Conservation (phyloP, 2,797 vertebrate species). For the Eupleurogrammus muticus region DNA sequence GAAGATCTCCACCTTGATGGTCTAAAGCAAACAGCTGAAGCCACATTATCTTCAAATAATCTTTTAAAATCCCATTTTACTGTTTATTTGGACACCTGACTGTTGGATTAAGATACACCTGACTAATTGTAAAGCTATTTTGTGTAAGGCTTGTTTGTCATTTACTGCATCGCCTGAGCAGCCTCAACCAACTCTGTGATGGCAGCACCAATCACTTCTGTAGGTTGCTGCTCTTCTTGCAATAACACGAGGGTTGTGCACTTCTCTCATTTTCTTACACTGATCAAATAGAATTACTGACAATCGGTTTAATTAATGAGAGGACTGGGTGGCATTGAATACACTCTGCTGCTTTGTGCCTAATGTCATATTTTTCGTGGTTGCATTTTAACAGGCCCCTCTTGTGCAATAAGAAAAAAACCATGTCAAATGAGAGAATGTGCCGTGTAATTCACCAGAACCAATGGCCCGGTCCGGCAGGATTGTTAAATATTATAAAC, state of each 20-base stretch:
- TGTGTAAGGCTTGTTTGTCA: background rate
- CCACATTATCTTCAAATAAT: no score
- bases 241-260: background rate
- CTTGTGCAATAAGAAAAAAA: conserved; percentile 10
- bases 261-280: conserved; percentile 5
- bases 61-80: no score
- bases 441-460: conserved; percentile 1
- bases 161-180: background rate
- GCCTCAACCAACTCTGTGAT: no score
- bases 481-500: conserved; percentile 34
- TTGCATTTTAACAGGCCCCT: conserved; percentile 14
- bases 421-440: conserved; percentile 1
- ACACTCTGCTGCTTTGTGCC: background rate
- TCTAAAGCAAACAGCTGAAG: no score
- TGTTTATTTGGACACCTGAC: no score
- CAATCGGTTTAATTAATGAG: background rate
- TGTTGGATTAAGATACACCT: no score
- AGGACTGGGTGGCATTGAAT: background rate
- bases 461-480: conserved; percentile 21
- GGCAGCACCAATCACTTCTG: conserved; percentile 6
- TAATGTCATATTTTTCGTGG: conserved; percentile 11
- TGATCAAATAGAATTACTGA: background rate
- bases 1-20: no score
- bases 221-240: background rate
- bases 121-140: no score